Evolutionary conservation across 2,797 vertebrate species (phyloP).

Genomic region (Tapera naevia): DNA sequence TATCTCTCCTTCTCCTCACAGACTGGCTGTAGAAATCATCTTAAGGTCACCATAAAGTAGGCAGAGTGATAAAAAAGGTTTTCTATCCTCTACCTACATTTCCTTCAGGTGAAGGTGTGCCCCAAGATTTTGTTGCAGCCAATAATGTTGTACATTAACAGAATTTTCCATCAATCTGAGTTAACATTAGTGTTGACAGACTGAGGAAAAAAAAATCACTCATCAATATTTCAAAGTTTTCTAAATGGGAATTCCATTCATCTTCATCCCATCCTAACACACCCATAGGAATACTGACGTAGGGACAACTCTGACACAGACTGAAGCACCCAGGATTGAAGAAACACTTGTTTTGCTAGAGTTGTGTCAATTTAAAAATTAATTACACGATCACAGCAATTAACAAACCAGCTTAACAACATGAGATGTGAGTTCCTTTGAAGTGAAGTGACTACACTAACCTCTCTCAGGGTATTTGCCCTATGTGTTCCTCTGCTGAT

Average conservation of each 20-base stretch:
- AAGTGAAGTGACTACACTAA: not conserved
- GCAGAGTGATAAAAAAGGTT: not conserved
- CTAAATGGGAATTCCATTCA: not conserved
- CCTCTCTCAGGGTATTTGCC: not conserved
- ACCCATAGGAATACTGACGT: not conserved
- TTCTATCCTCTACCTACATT: not conserved
- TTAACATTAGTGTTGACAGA: not conserved
- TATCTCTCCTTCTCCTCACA: not conserved
- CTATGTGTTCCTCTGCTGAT: not conserved
- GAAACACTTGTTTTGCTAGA: not conserved
- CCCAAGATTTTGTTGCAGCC: not conserved
- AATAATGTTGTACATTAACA: not conserved
- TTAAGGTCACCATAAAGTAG: not conserved
- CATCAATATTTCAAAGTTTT: not conserved
- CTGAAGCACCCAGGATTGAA: not conserved
- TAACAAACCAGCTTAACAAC: not conserved
- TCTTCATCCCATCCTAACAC: not conserved
- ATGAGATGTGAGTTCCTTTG: not conserved
- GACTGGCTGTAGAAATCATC: not conserved
- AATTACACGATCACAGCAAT: not conserved
- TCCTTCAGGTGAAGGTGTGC: not conserved
- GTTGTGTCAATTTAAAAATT: not conserved
- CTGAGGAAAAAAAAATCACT: not conserved
- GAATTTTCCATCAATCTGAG: not conserved
- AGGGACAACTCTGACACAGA: not conserved